A percentile compares a stretch with the other conserved stretches of the same genome.
Evolutionary conservation across 2,797 vertebrate species (phyloP).

Genomic region (Xiphophorus birchmanni): DNA sequence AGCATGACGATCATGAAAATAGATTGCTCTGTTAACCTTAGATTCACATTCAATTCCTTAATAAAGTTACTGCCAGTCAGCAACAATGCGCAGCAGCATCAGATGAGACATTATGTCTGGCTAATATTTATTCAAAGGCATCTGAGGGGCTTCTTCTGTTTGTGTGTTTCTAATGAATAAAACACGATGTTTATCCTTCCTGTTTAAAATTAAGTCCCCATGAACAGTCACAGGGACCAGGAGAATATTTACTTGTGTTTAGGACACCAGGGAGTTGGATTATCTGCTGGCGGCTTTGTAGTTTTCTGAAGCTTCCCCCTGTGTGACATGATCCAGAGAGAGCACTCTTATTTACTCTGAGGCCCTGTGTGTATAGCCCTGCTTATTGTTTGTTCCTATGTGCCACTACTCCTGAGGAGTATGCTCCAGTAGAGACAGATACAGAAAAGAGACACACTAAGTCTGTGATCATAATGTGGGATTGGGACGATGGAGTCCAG

Average conservation of each 20-base stretch:
- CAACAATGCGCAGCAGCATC: slow-evolving; percentile 42
- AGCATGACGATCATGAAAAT: neutral
- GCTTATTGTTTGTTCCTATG: slow-evolving; percentile 79
- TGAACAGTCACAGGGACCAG: slow-evolving; percentile 80
- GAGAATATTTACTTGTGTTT: slow-evolving; percentile 81
- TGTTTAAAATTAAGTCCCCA: slow-evolving; percentile 78
- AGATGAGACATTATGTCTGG: slow-evolving; percentile 71
- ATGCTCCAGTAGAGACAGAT: slow-evolving; percentile 49
- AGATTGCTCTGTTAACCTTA: slow-evolving; percentile 4
- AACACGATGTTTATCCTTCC: slow-evolving; percentile 83
- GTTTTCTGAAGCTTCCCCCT: slow-evolving; percentile 77
- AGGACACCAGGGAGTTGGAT: slow-evolving; percentile 75
- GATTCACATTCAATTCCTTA: slow-evolving; percentile 5
- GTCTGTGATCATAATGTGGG: slow-evolving; percentile 49
- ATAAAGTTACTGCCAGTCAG: slow-evolving; percentile 13
- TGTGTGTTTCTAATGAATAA: slow-evolving; percentile 82
- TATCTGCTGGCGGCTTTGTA: slow-evolving; percentile 83
- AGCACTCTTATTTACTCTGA: slow-evolving; percentile 77
- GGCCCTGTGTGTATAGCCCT: slow-evolving; percentile 74
- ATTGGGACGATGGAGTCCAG: slow-evolving; percentile 25
- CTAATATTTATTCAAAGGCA: slow-evolving; percentile 79
- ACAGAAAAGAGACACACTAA: slow-evolving; percentile 13
- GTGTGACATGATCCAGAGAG: slow-evolving; percentile 76
- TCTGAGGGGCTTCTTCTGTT: slow-evolving; percentile 75
- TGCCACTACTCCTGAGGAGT: slow-evolving; percentile 69